Percentiles rank a stretch among this genome's conserved stretches.
These are phyloP conservation scores for Saccopteryx bilineata DNA, from an alignment of 2,113 vertebrate genomes.

Conservation along the genomic window DNA sequence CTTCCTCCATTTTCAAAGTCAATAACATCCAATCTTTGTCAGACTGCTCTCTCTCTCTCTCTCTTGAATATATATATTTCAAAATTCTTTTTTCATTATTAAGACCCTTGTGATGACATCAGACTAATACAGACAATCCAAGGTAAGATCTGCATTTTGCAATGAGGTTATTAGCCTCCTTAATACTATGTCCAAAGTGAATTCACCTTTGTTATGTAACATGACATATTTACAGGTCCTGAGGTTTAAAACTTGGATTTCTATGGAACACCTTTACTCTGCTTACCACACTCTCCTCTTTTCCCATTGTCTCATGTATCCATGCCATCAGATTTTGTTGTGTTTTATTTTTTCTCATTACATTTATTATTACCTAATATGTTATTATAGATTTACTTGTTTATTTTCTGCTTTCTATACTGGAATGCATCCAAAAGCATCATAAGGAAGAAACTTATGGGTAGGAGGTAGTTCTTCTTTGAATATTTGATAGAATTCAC, in stretches of 20 bases:
- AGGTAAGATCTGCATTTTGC: not conserved
- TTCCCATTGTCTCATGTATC: no score
- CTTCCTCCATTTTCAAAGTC: not conserved
- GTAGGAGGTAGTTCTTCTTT: no score
- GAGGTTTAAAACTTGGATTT: not conserved
- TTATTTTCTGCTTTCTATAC: not conserved
- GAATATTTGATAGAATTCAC: no score
- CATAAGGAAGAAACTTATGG: not conserved
- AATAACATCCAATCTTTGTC: not conserved
- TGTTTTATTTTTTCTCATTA: not conserved
- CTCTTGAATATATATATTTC: not conserved
- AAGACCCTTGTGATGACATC: not conserved
- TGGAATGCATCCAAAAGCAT: not conserved
- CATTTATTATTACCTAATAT: not conserved
- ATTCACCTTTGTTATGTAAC: not conserved
- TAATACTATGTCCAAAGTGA: not conserved
- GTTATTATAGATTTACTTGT: not conserved
- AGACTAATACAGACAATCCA: not conserved
- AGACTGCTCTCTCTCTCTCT: not conserved
- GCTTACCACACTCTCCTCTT: not conserved
- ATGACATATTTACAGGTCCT: not conserved
- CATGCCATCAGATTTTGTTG: not conserved
- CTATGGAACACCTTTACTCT: not conserved
- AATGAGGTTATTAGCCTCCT: not conserved
- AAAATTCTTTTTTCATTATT: not conserved